phyloP scores from a whole-genome alignment of 2,888 invertebrate genomes.

The Pachymerium ferrugineum region DNA sequence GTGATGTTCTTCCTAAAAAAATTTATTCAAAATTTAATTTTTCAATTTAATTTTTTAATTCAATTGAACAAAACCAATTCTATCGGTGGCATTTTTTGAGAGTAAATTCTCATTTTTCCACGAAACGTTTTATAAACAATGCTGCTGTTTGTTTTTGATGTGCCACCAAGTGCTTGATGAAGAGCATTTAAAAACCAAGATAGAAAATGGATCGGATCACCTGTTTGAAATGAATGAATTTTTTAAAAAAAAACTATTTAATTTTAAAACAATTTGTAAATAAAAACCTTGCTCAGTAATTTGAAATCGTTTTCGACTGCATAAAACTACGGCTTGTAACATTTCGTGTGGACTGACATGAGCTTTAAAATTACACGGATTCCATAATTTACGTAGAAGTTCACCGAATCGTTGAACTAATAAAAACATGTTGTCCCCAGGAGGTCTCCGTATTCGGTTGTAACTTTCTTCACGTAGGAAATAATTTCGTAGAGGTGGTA shows the following conservation, averaged over 20 bases:
- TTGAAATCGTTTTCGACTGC: constrained; percentile 95
- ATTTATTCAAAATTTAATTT: constrained; percentile 5
- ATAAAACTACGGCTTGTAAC: constrained; percentile 94
- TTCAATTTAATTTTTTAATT: background rate
- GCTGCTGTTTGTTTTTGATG: constrained; percentile 55
- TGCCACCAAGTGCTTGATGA: constrained; percentile 89
- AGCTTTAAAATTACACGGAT: constrained; percentile 96
- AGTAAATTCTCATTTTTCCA: constrained; percentile 82
- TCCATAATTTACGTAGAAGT: constrained; percentile 94
- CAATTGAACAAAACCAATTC: constrained; percentile 54
- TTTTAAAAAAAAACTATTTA: background rate
- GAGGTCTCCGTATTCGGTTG: constrained; percentile 77
- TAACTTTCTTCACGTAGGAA: constrained; percentile 93
- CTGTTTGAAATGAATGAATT: constrained; percentile 52
- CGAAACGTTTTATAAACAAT: constrained; percentile 93
- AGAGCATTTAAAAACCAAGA: constrained; percentile 97
- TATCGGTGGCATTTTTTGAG: constrained; percentile 85
- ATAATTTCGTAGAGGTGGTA: constrained; percentile 87
- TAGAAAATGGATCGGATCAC: constrained; percentile 95
- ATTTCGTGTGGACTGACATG: constrained; percentile 99
- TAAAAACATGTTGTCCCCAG: constrained; percentile 88
- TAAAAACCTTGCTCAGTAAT: constrained; percentile 87
- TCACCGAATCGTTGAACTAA: constrained; percentile 92
- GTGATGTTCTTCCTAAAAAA: constrained; percentile 69
- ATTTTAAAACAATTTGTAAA: constrained; percentile 15